These are phyloP conservation scores for Neomorphus geoffroyi DNA, from an alignment of 2,797 vertebrate genomes.

Conservation along the genomic window DNA sequence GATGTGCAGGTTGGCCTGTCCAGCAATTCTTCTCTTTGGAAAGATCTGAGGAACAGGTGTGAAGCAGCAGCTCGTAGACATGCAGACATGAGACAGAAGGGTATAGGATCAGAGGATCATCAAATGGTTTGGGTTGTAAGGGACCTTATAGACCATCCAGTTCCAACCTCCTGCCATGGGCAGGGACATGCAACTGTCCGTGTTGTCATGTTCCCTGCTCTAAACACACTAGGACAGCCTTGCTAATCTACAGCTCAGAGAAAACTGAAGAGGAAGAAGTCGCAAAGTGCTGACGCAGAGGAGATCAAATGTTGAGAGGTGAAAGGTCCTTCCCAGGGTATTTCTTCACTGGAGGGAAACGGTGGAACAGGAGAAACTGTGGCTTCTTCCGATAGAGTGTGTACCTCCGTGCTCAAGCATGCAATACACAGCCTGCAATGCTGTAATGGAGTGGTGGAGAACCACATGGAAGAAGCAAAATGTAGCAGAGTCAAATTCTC, in stretches of 20 bases:
- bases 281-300: not conserved
- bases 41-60: not conserved
- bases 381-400: not conserved
- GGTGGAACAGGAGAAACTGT: not conserved
- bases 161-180: too few relatives aligned
- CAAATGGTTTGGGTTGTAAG: too few relatives aligned
- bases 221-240: not conserved
- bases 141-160: too few relatives aligned
- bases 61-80: not conserved
- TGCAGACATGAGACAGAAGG: not conserved
- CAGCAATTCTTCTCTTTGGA: not conserved
- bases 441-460: not conserved
- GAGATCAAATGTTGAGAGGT: not conserved
- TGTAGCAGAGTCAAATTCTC: not conserved
- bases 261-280: not conserved
- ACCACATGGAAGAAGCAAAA: not conserved
- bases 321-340: not conserved
- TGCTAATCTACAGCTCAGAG: not conserved
- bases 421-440: not conserved
- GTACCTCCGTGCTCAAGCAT: not conserved
- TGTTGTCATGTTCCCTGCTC: not conserved
- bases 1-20: not conserved
- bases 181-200: fast-evolving
- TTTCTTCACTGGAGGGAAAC: not conserved
- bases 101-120: too few relatives aligned